A percentile compares a stretch with the other conserved stretches of the same genome.
These are phyloP conservation scores for Platichthys stellatus DNA, from an alignment of 2,113 vertebrate species.

Conservation along the genomic window DNA sequence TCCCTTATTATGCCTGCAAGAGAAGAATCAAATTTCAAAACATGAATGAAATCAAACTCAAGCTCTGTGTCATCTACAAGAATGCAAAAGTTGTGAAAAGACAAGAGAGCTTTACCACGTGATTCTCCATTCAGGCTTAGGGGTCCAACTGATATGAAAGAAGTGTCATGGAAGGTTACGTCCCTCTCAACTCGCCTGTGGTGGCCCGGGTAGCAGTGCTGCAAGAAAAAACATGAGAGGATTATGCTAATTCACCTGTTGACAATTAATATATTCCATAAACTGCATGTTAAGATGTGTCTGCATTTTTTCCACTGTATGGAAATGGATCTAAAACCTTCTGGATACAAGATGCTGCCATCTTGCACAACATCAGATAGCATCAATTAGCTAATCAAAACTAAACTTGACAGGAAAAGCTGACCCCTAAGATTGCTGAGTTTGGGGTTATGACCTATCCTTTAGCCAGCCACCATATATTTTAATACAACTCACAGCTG, in stretches of 20 bases:
- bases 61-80: background rate
- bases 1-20: background rate
- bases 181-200: conserved; percentile 39
- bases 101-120: background rate
- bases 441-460: too few relatives aligned
- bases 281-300: background rate
- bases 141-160: conserved; percentile 65
- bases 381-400: background rate
- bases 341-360: background rate
- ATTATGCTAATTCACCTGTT: background rate
- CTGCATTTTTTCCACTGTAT: too few relatives aligned
- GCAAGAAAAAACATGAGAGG: background rate
- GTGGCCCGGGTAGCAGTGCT: conserved; percentile 62
- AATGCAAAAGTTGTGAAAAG: background rate
- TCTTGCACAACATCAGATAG: too few relatives aligned
- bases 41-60: too few relatives aligned
- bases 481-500: conserved; percentile 51
- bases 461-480: background rate
- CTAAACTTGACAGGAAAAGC: too few relatives aligned
- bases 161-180: conserved; percentile 30
- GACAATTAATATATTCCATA: background rate
- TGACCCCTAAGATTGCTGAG: too few relatives aligned
- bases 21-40: background rate
- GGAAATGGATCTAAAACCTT: too few relatives aligned
- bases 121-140: background rate